Base-by-base conservation (phyloP, 2,797 vertebrate species). In the Etheostoma perlongum region DNA sequence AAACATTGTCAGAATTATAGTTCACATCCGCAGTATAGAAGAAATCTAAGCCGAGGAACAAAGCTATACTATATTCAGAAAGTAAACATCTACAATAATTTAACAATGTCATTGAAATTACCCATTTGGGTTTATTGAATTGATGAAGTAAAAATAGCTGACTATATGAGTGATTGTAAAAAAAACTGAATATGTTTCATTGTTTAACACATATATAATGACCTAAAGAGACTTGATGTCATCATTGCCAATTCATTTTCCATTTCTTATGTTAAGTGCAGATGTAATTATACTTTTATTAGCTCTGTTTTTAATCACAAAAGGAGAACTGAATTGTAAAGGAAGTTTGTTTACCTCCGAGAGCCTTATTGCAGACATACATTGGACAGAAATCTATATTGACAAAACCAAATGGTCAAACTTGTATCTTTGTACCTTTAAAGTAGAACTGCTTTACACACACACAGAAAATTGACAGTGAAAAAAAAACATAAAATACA, bases 301-400 rank as follows among this genome's bases (percentile, higher is more conserved):
- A 13, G 2, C 15, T 36, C 21, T 64, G 23, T 40, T 53, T 57
- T 61, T 18, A 44, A 44, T 44, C 42, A 40, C 36, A 40, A 40
- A 40, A 40, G 11, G 36, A 40, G 36, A 40, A 40, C 4, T 48
- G 6, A 64, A 72, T 2, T 51, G 51, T 55, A 53, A 53, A 57
- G 33, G 4, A 68, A 23, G 44, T 6, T 0, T 5, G 0, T 75
- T 67, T 67, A 84, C 74, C 70, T 8, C 0, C 3, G 1, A 0
- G 0, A 15, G 0, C 2, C 2, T 2, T 0, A 8, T 9, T n/a
- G 25, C 1, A 1, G 13, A 0, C 0, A 23, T 1, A 47, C 0
- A 0, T 0, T 46, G 16, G 2, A 44, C 18, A 67, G 23, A 74
- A 14, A 51, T 27, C 6, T n/a, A 8, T 27, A 40, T 65, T n/a